These are phyloP conservation scores for Hyposoter didymator DNA, from an alignment of 2,888 invertebrate species.

Conservation along the genomic window DNA sequence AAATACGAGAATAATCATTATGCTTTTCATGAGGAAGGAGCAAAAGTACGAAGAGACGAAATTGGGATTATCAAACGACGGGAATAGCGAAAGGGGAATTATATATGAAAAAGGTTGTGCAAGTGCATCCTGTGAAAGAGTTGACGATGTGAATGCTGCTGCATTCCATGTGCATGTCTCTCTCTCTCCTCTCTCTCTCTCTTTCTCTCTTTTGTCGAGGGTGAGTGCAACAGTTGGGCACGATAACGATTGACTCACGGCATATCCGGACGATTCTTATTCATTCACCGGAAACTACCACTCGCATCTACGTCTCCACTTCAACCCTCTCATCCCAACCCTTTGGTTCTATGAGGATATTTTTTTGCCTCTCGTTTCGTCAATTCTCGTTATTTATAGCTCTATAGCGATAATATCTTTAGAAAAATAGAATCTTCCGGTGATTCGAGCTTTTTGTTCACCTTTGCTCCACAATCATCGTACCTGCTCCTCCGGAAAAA, in stretches of 20 bases:
- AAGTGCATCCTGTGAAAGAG: conserved; percentile 30
- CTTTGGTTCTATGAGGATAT: background rate
- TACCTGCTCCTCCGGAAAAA: conserved; percentile 37
- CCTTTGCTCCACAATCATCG: conserved; percentile 8
- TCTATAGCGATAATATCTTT: conserved; percentile 2
- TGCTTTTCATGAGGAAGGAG: background rate
- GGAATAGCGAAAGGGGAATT: background rate
- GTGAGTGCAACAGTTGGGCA: conserved; percentile 72
- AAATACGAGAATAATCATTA: background rate
- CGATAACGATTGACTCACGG: conserved; percentile 61
- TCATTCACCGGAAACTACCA: conserved; percentile 35
- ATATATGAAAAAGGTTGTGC: background rate
- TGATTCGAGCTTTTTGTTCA: conserved; percentile 3
- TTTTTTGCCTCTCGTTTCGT: background rate
- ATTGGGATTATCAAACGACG: background rate
- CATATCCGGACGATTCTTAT: conserved; percentile 51
- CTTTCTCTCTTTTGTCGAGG: conserved; percentile 1
- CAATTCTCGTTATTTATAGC: conserved; percentile 20
- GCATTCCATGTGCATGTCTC: conserved; percentile 3
- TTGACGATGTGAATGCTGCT: conserved; percentile 10
- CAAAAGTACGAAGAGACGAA: background rate
- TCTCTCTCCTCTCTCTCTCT: conserved; percentile 18
- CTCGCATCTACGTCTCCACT: background rate
- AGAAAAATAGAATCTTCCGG: conserved; percentile 20
- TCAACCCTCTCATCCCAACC: conserved; percentile 19